A percentile compares a stretch with the other conserved stretches of the same genome.
Evolutionary conservation across 2,797 vertebrate genomes (phyloP).

Genomic region (Rhyacichthys aspro): DNA sequence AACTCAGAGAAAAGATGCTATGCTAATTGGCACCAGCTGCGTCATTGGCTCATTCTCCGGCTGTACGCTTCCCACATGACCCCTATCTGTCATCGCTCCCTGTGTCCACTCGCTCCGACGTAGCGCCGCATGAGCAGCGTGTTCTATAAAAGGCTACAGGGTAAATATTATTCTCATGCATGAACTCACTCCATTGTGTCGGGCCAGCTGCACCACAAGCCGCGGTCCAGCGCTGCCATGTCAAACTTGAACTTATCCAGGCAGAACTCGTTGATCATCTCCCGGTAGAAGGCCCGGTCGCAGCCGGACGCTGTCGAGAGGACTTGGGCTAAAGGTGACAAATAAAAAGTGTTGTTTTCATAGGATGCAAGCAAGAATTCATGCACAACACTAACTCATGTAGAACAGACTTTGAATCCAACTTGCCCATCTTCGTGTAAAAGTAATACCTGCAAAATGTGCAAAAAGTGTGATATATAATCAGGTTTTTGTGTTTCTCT

Average conservation of each 20-base stretch:
- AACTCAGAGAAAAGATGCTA: background rate
- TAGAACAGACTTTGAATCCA: no score
- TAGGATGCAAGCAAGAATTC: no score
- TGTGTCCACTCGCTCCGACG: background rate
- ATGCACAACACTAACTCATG: no score
- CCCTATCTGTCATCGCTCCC: background rate
- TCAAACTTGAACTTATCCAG: constrained; percentile 77
- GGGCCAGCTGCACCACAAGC: constrained; percentile 88
- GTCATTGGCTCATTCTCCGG: background rate
- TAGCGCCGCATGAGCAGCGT: no score
- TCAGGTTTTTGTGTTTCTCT: no score
- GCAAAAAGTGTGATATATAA: no score
- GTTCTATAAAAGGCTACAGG: background rate
- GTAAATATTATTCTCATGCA: constrained; percentile 4
- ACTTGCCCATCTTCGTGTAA: no score
- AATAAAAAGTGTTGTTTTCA: background rate
- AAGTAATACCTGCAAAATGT: no score
- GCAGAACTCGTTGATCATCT: constrained; percentile 80
- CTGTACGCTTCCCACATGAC: background rate
- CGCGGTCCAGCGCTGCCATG: constrained; percentile 81
- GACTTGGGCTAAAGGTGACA: constrained; percentile 73
- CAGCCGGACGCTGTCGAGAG: constrained; percentile 76
- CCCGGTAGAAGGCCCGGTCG: constrained; percentile 63
- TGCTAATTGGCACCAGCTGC: background rate
- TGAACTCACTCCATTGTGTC: constrained; percentile 85